A percentile compares a stretch with the other conserved stretches of the same genome.
These are phyloP conservation scores for Zaprionus ghesquierei DNA, from an alignment of 1,140 invertebrate species.

Conservation along the genomic window DNA sequence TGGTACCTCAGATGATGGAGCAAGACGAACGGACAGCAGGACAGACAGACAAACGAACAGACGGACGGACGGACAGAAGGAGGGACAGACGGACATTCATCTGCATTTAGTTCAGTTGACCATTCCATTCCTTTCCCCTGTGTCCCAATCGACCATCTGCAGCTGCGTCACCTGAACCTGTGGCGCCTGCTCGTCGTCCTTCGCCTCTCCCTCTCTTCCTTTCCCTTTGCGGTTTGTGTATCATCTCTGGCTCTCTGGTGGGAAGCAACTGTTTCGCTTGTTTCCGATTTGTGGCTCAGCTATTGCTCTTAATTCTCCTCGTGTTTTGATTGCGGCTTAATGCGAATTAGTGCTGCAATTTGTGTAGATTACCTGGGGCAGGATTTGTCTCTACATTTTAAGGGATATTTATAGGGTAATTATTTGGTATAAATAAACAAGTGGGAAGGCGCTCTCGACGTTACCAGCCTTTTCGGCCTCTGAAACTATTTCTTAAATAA, in stretches of 20 bases:
- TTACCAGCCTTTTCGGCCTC: too few relatives aligned
- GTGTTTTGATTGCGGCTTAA: conserved; percentile 27
- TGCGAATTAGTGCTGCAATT: conserved; percentile 19
- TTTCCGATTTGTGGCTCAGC: conserved; percentile 12
- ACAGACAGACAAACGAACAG: not conserved
- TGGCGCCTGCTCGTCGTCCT: conserved; percentile 22
- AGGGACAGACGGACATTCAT: conserved; percentile 29
- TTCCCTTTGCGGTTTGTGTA: conserved; percentile 20
- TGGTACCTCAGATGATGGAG: conserved; percentile 40
- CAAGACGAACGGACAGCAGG: not conserved
- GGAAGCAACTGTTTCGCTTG: conserved; percentile 14
- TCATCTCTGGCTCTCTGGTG: not conserved
- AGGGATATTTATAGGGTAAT: not conserved
- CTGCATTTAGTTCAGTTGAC: conserved; percentile 36
- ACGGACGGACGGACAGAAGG: not conserved
- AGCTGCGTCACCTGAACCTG: conserved; percentile 22
- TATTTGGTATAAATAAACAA: not conserved
- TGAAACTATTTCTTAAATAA: too few relatives aligned
- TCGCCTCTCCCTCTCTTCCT: not conserved
- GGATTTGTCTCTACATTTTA: not conserved
- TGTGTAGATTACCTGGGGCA: not conserved
- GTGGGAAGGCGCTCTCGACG: too few relatives aligned
- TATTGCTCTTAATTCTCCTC: conserved; percentile 25
- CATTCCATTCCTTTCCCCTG: not conserved
- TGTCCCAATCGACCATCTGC: conserved; percentile 27